phyloP scores from a whole-genome alignment of 2,113 vertebrate genomes.

The Hippocampus mohnikei region DNA sequence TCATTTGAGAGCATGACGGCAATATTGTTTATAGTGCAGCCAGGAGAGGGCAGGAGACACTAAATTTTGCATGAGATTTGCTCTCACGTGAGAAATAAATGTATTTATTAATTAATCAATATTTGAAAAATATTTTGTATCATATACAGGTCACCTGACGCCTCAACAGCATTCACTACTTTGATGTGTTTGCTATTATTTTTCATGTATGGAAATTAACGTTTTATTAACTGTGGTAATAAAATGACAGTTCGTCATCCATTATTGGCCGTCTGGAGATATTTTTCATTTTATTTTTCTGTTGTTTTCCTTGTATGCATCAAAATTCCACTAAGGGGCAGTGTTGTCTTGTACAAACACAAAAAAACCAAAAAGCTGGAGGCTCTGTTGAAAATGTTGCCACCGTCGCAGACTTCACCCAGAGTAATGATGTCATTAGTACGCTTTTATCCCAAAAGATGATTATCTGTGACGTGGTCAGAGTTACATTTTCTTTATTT shows the following conservation, averaged over 20 bases:
- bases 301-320: background rate
- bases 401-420: background rate
- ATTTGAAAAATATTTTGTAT: background rate
- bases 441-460: background rate
- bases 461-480: too few relatives aligned
- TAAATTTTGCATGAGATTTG: slow-evolving; percentile 15
- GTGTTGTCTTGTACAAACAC: slow-evolving; percentile 2
- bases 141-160: background rate
- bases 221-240: background rate
- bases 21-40: slow-evolving; percentile 15
- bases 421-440: background rate
- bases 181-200: background rate
- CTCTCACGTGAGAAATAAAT: background rate
- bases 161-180: background rate
- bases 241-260: background rate
- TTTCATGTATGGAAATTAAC: background rate
- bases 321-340: slow-evolving; percentile 35
- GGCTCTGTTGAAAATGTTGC: background rate
- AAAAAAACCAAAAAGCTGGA: background rate
- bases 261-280: background rate
- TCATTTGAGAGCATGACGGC: slow-evolving; percentile 64
- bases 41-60: slow-evolving; percentile 54
- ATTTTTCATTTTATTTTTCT: background rate
- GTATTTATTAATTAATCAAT: background rate
- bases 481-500: too few relatives aligned